Evolutionary conservation across 2,113 vertebrate species (phyloP), one percentile per base, ranked within the genome.

Genomic region (Dicentrarchus labrax): DNA sequence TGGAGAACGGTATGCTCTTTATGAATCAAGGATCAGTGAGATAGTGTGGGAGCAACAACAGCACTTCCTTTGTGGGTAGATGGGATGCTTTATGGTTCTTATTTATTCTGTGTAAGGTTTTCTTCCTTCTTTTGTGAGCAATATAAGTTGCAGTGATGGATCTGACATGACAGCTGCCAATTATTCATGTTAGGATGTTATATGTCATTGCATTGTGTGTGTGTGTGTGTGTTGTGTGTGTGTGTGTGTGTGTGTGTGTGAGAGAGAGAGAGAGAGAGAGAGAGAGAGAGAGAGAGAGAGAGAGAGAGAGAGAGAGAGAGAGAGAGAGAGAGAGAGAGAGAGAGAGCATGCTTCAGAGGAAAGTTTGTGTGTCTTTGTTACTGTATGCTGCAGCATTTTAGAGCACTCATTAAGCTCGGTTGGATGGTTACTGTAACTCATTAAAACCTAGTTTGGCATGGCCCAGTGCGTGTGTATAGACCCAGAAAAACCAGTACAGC

Each of bases 341-440:
- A 30, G 30, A 30, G 45, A 47, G 45, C 48, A 54, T 59, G 47
- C 67, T 62, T 78, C 69, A 73, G 39, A 69, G 39, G 60, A 61
- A 41, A 38, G 56, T 51, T 19, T 78, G 61, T n/a, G 76, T 70
- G 50, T 71, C 36, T 65, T 45, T 56, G 72, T 45, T 53, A 76
- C 51, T 43, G 39, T 74, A 47, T 9, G 60, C 39, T 0, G 12
- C 43, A 30, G 12, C 22, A 48, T 59, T 74, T 83, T 72, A 70
- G 38, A 69, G 75, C 30, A 12, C 65, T 78, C 72, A 78, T 90
- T 90, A 88, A 78, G 82, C 57, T 41, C 53, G 81, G 82, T 85
- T 73, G 86, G 36, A 69, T 81, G 78, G 81, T 78, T 80, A 62
- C 81, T 85, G 81, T 81, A 85, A 86, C 78, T 85, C 88, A 88